Evolutionary conservation across 2,797 vertebrate genomes (phyloP).

Genomic region (Peromyscus attwateri): DNA sequence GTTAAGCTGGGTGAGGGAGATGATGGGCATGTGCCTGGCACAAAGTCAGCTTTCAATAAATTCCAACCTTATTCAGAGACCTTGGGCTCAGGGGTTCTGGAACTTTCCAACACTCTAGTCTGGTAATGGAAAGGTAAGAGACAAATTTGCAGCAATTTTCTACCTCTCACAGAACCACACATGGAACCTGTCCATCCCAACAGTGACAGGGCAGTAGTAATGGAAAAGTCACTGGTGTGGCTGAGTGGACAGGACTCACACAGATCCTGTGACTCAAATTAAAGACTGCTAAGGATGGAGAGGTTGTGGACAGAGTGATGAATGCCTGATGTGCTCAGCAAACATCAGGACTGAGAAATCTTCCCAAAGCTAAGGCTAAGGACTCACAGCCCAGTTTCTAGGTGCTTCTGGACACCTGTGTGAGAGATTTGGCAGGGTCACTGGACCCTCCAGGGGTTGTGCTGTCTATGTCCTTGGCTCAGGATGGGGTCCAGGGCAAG

Average conservation of each 20-base stretch:
- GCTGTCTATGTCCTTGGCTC: not conserved
- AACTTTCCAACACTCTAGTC: not conserved
- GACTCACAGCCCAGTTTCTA: not conserved
- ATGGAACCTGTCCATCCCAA: not conserved
- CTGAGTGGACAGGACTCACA: fast-evolving
- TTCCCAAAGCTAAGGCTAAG: not conserved
- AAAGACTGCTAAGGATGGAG: not conserved
- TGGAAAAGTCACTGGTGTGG: not conserved
- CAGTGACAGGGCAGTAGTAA: not conserved
- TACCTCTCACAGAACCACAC: not conserved
- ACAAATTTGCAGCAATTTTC: not conserved
- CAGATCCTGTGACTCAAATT: not conserved
- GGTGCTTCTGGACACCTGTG: not conserved
- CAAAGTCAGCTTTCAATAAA: not conserved
- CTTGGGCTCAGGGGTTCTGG: not conserved
- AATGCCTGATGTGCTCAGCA: not conserved
- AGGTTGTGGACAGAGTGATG: not conserved
- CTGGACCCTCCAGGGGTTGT: not conserved
- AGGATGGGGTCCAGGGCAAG: not conserved
- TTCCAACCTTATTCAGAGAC: not conserved
- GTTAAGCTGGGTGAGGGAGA: not conserved
- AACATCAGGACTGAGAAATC: not conserved
- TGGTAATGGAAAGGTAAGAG: not conserved
- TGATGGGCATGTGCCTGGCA: not conserved
- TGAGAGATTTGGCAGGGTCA: not conserved